Conservation (phyloP, 2,113 vertebrate genomes). For the Marcusenius ussheri region DNA sequence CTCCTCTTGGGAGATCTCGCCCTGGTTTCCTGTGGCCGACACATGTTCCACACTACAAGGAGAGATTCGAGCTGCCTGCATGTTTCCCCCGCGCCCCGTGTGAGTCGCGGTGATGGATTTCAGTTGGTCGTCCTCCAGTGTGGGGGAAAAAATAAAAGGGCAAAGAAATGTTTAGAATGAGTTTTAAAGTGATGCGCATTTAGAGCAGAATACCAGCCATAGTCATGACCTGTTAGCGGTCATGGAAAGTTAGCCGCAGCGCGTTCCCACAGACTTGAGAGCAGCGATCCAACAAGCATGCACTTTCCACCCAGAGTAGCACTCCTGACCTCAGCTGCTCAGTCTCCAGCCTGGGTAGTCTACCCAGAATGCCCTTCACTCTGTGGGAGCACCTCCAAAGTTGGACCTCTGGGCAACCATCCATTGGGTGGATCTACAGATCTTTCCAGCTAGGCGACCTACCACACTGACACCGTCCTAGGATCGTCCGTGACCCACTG, state of each 20-base stretch:
- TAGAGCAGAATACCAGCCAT: background rate
- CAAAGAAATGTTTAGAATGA: conserved; percentile 13
- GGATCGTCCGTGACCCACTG: background rate
- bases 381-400: background rate
- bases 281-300: background rate
- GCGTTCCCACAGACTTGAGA: conserved; percentile 2
- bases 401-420: background rate
- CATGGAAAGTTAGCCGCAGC: conserved; percentile 9
- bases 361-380: conserved; percentile 12
- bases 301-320: background rate
- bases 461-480: background rate
- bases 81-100: background rate
- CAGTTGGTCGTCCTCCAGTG: background rate
- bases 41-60: background rate
- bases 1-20: conserved; percentile 20
- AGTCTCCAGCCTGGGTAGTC: background rate
- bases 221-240: background rate
- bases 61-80: background rate
- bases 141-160: background rate
- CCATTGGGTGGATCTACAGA: background rate
- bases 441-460: background rate
- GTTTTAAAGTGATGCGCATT: background rate
- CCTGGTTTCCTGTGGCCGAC: conserved; percentile 15
- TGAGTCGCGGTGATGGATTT: background rate
- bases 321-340: background rate